Evolutionary conservation across 2,113 vertebrate genomes (phyloP), one percentile per base, ranked within the genome.

Genomic region (Carettochelys insculpta): DNA sequence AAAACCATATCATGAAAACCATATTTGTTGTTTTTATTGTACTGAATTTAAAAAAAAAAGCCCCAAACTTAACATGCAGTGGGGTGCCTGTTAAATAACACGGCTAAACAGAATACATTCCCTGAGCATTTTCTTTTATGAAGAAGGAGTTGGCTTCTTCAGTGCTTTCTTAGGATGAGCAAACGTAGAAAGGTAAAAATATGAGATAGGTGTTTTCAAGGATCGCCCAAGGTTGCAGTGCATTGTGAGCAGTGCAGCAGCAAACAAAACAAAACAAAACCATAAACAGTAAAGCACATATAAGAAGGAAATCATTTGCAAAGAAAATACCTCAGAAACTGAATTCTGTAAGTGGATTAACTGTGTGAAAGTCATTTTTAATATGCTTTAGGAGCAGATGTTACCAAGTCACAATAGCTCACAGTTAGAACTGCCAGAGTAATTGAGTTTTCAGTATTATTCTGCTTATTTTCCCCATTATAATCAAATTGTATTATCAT

Each of bases 401-500:
- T 76, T 95, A 77, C 94, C 25, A 89, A 95, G 76, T 91, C 92
- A 80, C 4, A 11, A 53, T 92, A 89, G 80, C 73, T 97, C 88
- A 89, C 91, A 96, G 95, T 96, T 96, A 94, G 82, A 96, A 56
- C 84, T 90, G 31, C 52, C 91, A 90, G 83, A 88, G 41, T 97
- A 97, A 97, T 97, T 95, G 82, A 94, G 76, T 97, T 95, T 97
- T 97, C 73, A 31, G 77, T 94, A 90, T 92, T 96, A 90, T 93
- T 96, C 31, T 94, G 93, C 88, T 97, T 97, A 95, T 97, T 97
- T 96, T 81, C 80, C 54, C 71, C 86, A 95, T 97, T 97, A 94
- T 98, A 98, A 98, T 98, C 94, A 94, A 97, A 98, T 98, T 98
- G 90, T 96, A 97, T 98, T 98, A 98, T 96, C 96, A 97, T 98